Percentiles rank a stretch among this genome's conserved stretches.
Evolutionary conservation across 2,113 vertebrate species (phyloP).

Genomic region (Nymphicus hollandicus): DNA sequence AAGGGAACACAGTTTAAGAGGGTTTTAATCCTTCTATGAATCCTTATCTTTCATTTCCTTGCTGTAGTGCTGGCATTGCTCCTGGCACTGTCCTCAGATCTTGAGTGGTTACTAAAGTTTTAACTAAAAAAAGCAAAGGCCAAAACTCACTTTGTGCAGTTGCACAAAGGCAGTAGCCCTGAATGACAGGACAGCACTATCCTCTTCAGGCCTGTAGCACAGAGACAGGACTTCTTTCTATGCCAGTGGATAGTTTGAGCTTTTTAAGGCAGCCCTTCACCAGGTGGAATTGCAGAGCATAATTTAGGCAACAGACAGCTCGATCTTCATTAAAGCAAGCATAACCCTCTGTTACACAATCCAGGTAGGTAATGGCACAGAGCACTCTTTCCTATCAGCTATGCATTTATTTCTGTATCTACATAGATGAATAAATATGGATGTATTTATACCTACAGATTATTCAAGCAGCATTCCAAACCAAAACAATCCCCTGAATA

Average conservation of each 20-base stretch:
- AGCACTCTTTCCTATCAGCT: not conserved
- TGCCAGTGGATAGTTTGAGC: not conserved
- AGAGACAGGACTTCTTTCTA: not conserved
- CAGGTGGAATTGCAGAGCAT: not conserved
- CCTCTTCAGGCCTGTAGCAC: fast-evolving
- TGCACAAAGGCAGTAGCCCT: not conserved
- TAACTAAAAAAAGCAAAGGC: not conserved
- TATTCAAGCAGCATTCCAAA: not conserved
- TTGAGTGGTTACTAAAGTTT: not conserved
- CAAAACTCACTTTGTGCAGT: not conserved
- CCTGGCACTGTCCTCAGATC: not conserved
- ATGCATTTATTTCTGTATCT: not conserved
- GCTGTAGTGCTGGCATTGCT: not conserved
- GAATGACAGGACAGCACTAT: not conserved
- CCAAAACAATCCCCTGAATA: not conserved
- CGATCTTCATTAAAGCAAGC: not conserved
- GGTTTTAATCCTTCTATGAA: not conserved
- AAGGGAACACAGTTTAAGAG: not conserved
- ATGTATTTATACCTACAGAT: not conserved
- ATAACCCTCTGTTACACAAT: fast-evolving
- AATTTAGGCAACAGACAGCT: not conserved
- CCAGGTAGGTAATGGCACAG: not conserved
- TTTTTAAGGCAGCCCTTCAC: not conserved
- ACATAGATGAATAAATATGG: not conserved
- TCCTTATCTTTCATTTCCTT: not conserved